Evolutionary conservation across 1,140 invertebrate genomes (phyloP).

Genomic region (Muscidifurax raptorellus): DNA sequence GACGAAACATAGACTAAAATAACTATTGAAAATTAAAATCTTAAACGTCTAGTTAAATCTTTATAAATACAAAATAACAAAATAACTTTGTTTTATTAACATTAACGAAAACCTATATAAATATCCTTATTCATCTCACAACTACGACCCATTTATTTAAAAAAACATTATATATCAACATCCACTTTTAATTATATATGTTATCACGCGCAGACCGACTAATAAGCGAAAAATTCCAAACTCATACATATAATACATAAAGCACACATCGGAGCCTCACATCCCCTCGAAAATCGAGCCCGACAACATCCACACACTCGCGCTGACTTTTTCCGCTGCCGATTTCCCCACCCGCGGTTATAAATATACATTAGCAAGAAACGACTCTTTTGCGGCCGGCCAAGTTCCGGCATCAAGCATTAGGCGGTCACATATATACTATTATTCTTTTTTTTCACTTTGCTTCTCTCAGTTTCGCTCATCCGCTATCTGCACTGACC

Average conservation of each 20-base stretch:
- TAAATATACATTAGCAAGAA: not conserved
- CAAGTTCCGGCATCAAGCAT: not conserved
- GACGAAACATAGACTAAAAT: no score
- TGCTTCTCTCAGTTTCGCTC: not conserved
- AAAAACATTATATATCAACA: no score
- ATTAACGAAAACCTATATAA: no score
- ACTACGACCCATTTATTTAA: no score
- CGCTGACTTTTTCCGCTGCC: not conserved
- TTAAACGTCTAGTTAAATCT: no score
- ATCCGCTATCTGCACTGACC: conserved; percentile 40
- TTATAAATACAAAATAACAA: no score
- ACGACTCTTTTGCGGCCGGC: not conserved
- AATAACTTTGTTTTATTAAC: no score
- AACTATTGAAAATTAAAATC: no score
- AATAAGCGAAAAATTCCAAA: not conserved
- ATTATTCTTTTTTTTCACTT: no score
- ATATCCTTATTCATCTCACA: no score
- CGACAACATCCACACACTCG: not conserved
- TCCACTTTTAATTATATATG: no score
- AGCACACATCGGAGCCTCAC: not conserved
- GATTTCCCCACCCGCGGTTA: not conserved
- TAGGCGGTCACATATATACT: no score
- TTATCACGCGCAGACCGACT: not conserved
- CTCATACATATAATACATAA: not conserved
- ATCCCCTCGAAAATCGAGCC: not conserved